phyloP scores from a whole-genome alignment of 2,888 invertebrate species.

The Alcis repandata region DNA sequence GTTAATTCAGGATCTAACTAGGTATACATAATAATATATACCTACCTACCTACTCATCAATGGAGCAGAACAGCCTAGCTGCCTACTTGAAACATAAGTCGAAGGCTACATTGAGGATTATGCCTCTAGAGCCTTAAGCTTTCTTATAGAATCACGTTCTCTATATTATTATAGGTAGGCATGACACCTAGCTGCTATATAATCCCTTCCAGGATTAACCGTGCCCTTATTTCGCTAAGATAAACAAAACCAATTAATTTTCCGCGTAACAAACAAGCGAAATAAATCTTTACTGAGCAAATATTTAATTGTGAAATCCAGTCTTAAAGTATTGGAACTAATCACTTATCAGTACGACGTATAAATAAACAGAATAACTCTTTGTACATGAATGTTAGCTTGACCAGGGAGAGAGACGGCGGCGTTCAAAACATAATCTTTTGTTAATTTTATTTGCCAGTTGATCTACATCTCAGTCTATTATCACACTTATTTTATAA shows the following conservation, averaged over 20 bases:
- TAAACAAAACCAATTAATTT: background rate
- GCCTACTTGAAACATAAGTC: constrained; percentile 5
- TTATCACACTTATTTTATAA: too few relatives aligned
- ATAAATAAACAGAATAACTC: constrained; percentile 10
- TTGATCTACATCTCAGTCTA: too few relatives aligned
- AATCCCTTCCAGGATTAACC: constrained; percentile 17
- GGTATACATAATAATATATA: background rate
- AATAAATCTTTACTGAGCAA: too few relatives aligned
- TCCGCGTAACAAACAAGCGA: background rate
- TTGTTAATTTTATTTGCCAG: constrained; percentile 5
- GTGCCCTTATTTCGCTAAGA: background rate
- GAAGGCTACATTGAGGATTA: constrained; percentile 18
- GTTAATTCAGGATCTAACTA: background rate
- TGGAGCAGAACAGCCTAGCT: constrained; percentile 1
- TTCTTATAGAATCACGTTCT: constrained; percentile 20
- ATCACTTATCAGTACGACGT: background rate
- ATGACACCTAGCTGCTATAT: constrained; percentile 14
- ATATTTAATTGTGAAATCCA: too few relatives aligned
- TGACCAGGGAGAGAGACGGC: too few relatives aligned
- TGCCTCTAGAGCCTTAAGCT: constrained; percentile 15
- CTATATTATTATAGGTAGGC: constrained; percentile 3
- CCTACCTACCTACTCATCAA: constrained; percentile 8
- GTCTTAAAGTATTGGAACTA: background rate
- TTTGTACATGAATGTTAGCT: constrained; percentile 4
- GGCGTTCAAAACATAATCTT: constrained; percentile 3